Evolutionary conservation across 30 jellyfish, hydroid and myxozoan species (phyloP).

Genomic region (Catostylus mosaicus): DNA sequence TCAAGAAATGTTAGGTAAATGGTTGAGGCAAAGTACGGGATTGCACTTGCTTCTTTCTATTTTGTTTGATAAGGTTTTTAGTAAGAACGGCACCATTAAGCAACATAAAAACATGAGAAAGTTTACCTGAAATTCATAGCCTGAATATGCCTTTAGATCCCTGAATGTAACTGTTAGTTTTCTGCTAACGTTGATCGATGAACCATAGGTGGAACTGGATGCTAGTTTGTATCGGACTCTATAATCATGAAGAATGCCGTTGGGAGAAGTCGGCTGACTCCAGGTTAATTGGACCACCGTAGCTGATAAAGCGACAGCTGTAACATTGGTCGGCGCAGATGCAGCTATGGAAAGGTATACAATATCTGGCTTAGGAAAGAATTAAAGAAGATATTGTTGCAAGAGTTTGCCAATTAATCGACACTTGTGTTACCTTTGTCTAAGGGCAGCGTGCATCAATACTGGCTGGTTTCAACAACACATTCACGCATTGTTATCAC

Average conservation of each 20-base stretch:
- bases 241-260: constrained; percentile 69
- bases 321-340: constrained; percentile 25
- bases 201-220: background rate
- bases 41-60: no score
- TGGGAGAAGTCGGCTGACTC: constrained; percentile 52
- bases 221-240: constrained; percentile 16
- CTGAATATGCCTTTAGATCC: constrained; percentile 3
- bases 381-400: background rate
- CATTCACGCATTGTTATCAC: no score
- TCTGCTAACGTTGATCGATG: constrained; percentile 12
- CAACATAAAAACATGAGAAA: no score
- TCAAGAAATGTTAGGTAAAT: no score
- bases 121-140: constrained; percentile 29
- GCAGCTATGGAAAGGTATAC: constrained; percentile 21
- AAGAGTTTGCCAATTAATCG: no score
- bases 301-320: constrained; percentile 29
- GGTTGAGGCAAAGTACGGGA: no score
- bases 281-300: constrained; percentile 29
- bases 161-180: background rate
- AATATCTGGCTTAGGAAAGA: background rate
- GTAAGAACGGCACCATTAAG: no score
- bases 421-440: background rate
- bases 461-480: background rate
- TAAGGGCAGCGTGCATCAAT: background rate
- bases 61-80: no score